Conservation (phyloP, 2,888 invertebrate genomes). For the Acanthosoma haemorrhoidale region DNA sequence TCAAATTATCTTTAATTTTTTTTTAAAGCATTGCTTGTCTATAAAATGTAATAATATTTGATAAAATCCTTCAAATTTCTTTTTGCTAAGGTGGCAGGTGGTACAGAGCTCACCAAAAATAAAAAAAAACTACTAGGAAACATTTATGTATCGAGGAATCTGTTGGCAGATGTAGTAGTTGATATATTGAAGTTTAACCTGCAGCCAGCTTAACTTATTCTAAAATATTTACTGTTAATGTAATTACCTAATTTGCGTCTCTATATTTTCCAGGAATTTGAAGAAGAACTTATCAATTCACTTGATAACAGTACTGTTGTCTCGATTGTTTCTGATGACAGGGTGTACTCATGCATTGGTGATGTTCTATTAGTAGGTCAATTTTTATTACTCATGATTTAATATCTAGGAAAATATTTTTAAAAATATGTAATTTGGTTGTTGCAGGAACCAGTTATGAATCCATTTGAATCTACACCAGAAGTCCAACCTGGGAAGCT, state of each 20-base stretch:
- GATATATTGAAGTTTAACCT: too few species aligned
- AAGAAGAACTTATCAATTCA: slow-evolving; percentile 7
- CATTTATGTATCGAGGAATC: too few species aligned
- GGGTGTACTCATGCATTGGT: slow-evolving; percentile 17
- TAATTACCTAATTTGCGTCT: background rate
- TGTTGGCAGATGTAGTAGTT: too few species aligned
- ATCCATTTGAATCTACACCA: background rate
- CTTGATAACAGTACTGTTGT: slow-evolving; percentile 30
- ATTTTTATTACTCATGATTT: background rate
- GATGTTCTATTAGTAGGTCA: slow-evolving; percentile 27
- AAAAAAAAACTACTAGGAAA: too few species aligned
- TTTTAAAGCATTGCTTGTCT: too few species aligned
- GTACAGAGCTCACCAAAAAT: too few species aligned
- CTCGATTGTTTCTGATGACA: slow-evolving; percentile 18
- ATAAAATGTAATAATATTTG: too few species aligned
- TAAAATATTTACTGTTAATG: too few species aligned
- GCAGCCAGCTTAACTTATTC: too few species aligned
- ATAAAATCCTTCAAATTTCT: too few species aligned
- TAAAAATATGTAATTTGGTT: background rate
- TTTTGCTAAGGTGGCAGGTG: too few species aligned
- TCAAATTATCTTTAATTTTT: too few species aligned
- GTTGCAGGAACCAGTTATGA: background rate
- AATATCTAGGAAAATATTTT: background rate
- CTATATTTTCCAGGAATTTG: background rate
- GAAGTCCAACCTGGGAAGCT: background rate